phyloP scores from a whole-genome alignment of 2,888 invertebrate species.

The Luperina testacea region DNA sequence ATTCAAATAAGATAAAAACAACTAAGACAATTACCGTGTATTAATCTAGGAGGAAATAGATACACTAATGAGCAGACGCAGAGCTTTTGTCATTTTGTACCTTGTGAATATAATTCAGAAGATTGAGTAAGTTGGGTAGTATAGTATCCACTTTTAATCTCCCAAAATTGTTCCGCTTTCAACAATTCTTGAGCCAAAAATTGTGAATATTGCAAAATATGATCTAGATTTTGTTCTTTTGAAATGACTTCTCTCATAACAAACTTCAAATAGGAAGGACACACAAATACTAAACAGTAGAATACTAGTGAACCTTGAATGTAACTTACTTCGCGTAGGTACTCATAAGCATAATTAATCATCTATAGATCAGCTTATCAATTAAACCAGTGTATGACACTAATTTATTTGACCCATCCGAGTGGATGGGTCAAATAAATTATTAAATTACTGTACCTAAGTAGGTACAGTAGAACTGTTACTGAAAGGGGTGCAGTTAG shows the following conservation, averaged over 20 bases:
- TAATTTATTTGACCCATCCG: conserved; percentile 25
- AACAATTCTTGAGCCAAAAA: not conserved
- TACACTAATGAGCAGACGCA: not conserved
- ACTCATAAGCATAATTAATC: conserved; percentile 4
- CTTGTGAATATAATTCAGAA: no score
- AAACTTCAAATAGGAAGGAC: not conserved
- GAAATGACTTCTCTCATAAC: not conserved
- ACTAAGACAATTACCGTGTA: not conserved
- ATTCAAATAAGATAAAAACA: not conserved
- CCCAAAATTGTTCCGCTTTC: not conserved
- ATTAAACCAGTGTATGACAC: conserved; percentile 12
- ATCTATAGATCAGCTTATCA: not conserved
- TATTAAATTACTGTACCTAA: no score
- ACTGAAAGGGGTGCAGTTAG: not conserved
- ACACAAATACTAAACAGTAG: not conserved
- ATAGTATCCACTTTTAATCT: not conserved
- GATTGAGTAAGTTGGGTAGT: not conserved
- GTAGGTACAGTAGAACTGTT: not conserved
- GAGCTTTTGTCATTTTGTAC: not conserved
- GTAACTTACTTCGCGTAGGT: not conserved
- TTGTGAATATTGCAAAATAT: not conserved
- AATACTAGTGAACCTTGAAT: not conserved
- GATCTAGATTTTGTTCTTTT: not conserved
- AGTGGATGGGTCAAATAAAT: no score
- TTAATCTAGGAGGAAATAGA: not conserved